phyloP scores from a whole-genome alignment of 2,797 vertebrate genomes.

The Naso thynnoides region DNA sequence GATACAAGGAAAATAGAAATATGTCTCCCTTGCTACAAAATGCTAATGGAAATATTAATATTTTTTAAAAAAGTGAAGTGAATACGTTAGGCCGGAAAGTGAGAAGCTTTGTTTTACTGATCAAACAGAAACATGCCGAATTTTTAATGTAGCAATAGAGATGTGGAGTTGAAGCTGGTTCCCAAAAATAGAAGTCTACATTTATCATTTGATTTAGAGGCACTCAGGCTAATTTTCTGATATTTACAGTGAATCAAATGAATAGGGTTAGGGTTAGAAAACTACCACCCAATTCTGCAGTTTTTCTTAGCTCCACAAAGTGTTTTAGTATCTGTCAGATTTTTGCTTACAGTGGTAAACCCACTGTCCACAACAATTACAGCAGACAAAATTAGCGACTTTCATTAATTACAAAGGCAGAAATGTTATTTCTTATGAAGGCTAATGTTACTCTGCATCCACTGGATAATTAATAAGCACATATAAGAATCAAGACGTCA shows the following conservation, averaged over 20 bases:
- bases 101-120: not conserved
- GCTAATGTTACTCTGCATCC: no score
- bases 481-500: no score
- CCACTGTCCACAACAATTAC: no score
- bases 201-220: no score
- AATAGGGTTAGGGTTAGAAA: not conserved
- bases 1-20: constrained; percentile 1
- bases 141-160: not conserved
- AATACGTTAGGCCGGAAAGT: constrained; percentile 2
- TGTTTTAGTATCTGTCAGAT: not conserved
- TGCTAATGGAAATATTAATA: not conserved
- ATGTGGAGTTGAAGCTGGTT: no score
- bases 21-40: not conserved
- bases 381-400: no score
- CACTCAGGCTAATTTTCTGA: not conserved
- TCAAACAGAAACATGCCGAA: not conserved
- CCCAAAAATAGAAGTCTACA: no score
- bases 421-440: no score
- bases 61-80: no score
- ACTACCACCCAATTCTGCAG: not conserved
- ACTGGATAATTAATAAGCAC: no score
- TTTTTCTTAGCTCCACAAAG: not conserved
- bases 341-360: no score
- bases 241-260: not conserved
- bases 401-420: no score